A percentile compares a stretch with the other conserved stretches of the same genome.
Conservation (phyloP, 2,797 vertebrate species). For the Manis crassicaudata region DNA sequence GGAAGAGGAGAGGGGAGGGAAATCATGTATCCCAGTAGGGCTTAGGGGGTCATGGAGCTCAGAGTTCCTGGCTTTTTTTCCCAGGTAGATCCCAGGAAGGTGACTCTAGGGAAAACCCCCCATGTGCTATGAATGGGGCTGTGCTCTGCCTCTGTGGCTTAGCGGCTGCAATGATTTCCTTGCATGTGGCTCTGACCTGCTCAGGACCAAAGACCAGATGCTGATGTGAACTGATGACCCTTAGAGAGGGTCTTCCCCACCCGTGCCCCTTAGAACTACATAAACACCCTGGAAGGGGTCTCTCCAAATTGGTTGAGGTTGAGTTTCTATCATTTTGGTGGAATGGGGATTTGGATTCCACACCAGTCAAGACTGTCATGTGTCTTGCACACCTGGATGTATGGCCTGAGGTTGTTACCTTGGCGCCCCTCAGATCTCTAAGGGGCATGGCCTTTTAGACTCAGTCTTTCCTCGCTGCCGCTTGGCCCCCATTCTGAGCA, state of each 20-base stretch:
- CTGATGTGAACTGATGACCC: neutral
- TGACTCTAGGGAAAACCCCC: neutral
- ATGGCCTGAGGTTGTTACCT: neutral
- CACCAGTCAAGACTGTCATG: neutral
- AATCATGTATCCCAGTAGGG: rapidly evolving
- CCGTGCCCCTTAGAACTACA: neutral
- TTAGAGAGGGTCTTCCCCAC: neutral
- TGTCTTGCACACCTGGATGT: neutral
- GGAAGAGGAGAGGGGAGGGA: neutral
- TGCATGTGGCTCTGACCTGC: rapidly evolving
- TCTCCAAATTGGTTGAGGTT: neutral
- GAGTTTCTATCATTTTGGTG: neutral
- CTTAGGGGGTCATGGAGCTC: neutral
- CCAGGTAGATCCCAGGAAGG: neutral
- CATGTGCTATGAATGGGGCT: neutral
- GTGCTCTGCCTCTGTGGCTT: neutral
- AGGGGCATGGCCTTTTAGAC: neutral
- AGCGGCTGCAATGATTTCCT: neutral
- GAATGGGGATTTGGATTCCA: neutral
- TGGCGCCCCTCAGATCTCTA: too few relatives aligned
- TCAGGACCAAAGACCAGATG: neutral
- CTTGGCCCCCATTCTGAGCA: neutral
- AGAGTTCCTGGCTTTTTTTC: neutral
- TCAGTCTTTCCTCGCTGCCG: neutral
- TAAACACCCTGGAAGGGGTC: rapidly evolving